Conservation (phyloP, 2,113 vertebrate species). For the Leiothrix lutea region DNA sequence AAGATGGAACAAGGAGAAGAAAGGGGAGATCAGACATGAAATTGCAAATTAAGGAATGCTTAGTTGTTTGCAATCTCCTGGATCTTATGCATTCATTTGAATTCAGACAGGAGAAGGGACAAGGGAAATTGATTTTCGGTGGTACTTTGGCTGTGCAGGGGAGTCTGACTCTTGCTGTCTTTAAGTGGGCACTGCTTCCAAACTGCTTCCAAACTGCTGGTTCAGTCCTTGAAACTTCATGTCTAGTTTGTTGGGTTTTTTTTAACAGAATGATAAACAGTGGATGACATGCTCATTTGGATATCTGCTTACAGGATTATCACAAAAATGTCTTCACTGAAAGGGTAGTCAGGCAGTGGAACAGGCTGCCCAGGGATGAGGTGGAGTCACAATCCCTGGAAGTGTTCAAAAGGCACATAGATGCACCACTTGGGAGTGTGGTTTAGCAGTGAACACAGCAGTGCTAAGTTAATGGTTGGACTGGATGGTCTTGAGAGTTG, state of each 20-base stretch:
- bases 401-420: not conserved
- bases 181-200: not conserved
- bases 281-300: not conserved
- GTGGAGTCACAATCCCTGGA: not conserved
- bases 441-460: not conserved
- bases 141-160: not conserved
- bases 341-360: not conserved
- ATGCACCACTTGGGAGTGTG: not conserved
- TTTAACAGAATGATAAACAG: not conserved
- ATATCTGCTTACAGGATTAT: not conserved
- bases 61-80: not conserved
- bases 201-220: not conserved
- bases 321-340: not conserved
- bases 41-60: not conserved
- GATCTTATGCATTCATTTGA: not conserved
- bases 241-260: not conserved
- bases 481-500: rapidly evolving
- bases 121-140: not conserved
- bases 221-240: not conserved
- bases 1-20: not conserved
- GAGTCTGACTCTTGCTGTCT: not conserved
- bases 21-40: not conserved
- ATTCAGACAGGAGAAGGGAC: not conserved
- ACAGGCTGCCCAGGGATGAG: not conserved
- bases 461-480: not conserved